These are phyloP conservation scores for Drosophila tani DNA, from an alignment of 1,140 invertebrate genomes.

Conservation along the genomic window DNA sequence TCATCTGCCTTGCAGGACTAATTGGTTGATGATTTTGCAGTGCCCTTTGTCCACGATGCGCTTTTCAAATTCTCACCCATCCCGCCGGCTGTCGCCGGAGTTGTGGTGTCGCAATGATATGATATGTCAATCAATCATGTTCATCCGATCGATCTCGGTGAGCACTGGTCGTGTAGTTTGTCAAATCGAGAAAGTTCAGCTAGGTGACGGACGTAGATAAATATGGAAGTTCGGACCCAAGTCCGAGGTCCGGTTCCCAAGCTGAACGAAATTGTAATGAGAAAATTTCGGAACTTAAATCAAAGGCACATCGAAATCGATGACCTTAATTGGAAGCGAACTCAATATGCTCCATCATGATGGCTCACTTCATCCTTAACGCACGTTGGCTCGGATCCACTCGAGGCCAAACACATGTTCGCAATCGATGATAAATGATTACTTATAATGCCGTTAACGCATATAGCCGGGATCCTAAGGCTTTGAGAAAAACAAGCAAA, in stretches of 20 bases:
- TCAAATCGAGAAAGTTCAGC: slow-evolving; percentile 50
- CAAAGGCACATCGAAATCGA: slow-evolving; percentile 21
- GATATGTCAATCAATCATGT: slow-evolving; percentile 78
- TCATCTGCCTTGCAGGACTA: slow-evolving; percentile 36
- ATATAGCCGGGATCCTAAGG: slow-evolving; percentile 33
- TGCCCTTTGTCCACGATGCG: slow-evolving; percentile 37
- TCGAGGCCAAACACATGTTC: slow-evolving; percentile 70
- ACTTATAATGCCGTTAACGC: slow-evolving; percentile 61
- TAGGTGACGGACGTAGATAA: slow-evolving; percentile 31
- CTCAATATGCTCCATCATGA: slow-evolving; percentile 38
- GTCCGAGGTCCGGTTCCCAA: neutral
- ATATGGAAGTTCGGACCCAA: slow-evolving; percentile 20
- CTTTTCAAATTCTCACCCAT: slow-evolving; percentile 66
- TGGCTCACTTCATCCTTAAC: slow-evolving; percentile 48
- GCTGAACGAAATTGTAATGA: slow-evolving; percentile 26
- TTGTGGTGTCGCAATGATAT: slow-evolving; percentile 26
- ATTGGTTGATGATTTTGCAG: slow-evolving; percentile 48
- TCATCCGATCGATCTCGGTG: slow-evolving; percentile 63
- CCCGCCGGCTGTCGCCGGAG: slow-evolving; percentile 22
- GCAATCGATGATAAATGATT: slow-evolving; percentile 78
- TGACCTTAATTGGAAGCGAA: slow-evolving; percentile 44
- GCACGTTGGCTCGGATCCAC: slow-evolving; percentile 51
- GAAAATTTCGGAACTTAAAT: slow-evolving; percentile 30
- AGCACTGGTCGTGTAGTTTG: slow-evolving; percentile 41
- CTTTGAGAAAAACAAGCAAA: slow-evolving; percentile 45